Percentiles rank a stretch among this genome's conserved stretches.
These are phyloP conservation scores for Ctenicera cuprea DNA, from an alignment of 2,888 invertebrate species.

Conservation along the genomic window DNA sequence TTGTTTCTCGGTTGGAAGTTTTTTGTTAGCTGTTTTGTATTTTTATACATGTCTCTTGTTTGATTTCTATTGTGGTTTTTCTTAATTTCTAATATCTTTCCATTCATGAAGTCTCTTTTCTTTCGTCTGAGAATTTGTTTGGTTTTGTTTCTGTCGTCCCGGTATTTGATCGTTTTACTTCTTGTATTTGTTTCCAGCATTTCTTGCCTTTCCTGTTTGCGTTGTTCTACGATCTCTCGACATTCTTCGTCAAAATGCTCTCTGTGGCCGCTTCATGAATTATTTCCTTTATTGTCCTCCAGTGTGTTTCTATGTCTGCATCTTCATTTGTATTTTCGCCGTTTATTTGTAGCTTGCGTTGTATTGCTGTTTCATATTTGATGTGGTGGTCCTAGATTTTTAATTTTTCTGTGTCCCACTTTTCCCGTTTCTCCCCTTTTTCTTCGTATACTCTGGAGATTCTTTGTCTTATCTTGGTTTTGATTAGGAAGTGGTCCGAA, in stretches of 20 bases:
- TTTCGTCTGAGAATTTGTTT: background rate
- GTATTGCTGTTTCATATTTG: background rate
- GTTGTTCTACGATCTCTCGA: too few species aligned
- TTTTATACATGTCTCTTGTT: conserved; percentile 1
- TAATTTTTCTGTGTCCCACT: background rate
- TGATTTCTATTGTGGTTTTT: background rate
- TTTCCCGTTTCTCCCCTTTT: background rate
- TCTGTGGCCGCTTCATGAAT: background rate
- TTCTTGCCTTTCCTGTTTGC: background rate
- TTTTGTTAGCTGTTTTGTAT: background rate
- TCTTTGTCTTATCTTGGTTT: background rate
- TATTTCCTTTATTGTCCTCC: conserved; percentile 12
- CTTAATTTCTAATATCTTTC: too few species aligned
- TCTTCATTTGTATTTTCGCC: too few species aligned
- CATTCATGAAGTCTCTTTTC: background rate
- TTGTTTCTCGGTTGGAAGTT: background rate
- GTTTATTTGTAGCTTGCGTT: background rate
- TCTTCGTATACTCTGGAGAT: background rate
- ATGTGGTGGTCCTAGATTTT: background rate
- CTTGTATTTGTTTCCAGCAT: background rate
- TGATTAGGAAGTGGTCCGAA: conserved; percentile 1
- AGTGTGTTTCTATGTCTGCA: too few species aligned
- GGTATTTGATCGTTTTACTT: conserved; percentile 6
- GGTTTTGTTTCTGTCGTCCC: background rate
- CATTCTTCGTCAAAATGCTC: too few species aligned